Evolutionary conservation across 2,797 vertebrate species (phyloP).

Genomic region (Pogoniulus pusillus): DNA sequence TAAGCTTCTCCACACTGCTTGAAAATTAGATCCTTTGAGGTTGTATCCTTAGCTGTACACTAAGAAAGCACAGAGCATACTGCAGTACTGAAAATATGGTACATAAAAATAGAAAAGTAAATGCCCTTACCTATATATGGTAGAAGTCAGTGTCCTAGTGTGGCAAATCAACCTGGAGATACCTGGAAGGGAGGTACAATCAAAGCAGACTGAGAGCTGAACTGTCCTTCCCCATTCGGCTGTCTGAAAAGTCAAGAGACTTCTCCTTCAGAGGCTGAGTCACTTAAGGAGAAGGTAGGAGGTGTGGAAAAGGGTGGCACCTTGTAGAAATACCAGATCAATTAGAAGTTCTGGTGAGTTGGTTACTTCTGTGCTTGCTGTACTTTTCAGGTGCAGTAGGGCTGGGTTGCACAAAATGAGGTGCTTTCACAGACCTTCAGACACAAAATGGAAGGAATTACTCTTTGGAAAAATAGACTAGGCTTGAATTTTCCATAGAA

Average conservation of each 20-base stretch:
- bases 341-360: constrained; percentile 55
- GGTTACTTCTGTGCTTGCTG: not conserved
- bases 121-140: constrained; percentile 61
- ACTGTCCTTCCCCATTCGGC: constrained; percentile 45
- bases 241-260: constrained; percentile 57
- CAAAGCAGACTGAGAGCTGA: constrained; percentile 15
- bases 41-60: not conserved
- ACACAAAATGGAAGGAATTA: not conserved
- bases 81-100: not conserved
- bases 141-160: not conserved
- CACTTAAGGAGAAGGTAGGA: constrained; percentile 75
- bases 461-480: not conserved
- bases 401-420: constrained; percentile 12
- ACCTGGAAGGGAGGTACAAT: constrained; percentile 17
- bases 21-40: not conserved
- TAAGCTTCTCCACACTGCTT: not conserved
- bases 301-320: constrained; percentile 82
- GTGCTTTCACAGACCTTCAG: not conserved
- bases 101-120: not conserved
- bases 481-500: not conserved
- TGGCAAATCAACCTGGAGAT: not conserved
- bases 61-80: not conserved
- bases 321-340: constrained; percentile 75
- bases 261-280: constrained; percentile 73
- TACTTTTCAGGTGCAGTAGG: constrained; percentile 37